These are phyloP conservation scores for Lymantria monacha DNA, from an alignment of 2,888 invertebrate species.

Conservation along the genomic window DNA sequence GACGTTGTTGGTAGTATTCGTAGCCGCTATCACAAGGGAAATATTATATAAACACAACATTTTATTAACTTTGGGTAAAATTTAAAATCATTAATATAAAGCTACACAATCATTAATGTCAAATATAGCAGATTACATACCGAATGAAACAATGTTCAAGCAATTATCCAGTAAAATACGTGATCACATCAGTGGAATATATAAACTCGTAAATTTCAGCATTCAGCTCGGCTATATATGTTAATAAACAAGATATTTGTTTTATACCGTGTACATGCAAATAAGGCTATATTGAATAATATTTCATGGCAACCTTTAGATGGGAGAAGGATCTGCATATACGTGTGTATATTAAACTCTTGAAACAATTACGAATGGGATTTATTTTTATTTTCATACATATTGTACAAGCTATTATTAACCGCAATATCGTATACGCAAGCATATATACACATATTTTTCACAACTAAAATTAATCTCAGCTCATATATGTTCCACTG, in stretches of 20 bases:
- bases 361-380: too few relatives aligned
- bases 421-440: too few relatives aligned
- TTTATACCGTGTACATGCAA: slow-evolving; percentile 31
- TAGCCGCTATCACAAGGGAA: too few relatives aligned
- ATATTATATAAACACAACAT: too few relatives aligned
- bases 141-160: slow-evolving; percentile 18
- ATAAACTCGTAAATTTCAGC: slow-evolving; percentile 24
- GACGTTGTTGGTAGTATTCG: too few relatives aligned
- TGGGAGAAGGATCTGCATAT: background rate
- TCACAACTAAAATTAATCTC: too few relatives aligned
- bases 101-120: background rate
- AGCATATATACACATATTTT: too few relatives aligned
- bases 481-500: too few relatives aligned
- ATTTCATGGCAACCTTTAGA: slow-evolving; percentile 12
- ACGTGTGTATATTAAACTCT: too few relatives aligned
- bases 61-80: background rate
- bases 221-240: slow-evolving; percentile 26
- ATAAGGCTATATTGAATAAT: slow-evolving; percentile 22
- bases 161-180: slow-evolving; percentile 21
- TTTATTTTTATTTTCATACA: too few relatives aligned
- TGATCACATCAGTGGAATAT: slow-evolving; percentile 29
- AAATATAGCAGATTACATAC: background rate
- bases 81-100: background rate
- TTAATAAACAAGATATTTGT: slow-evolving; percentile 38
- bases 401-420: too few relatives aligned